Conservation (phyloP, 2,113 vertebrate species). For the Clupea harengus region DNA sequence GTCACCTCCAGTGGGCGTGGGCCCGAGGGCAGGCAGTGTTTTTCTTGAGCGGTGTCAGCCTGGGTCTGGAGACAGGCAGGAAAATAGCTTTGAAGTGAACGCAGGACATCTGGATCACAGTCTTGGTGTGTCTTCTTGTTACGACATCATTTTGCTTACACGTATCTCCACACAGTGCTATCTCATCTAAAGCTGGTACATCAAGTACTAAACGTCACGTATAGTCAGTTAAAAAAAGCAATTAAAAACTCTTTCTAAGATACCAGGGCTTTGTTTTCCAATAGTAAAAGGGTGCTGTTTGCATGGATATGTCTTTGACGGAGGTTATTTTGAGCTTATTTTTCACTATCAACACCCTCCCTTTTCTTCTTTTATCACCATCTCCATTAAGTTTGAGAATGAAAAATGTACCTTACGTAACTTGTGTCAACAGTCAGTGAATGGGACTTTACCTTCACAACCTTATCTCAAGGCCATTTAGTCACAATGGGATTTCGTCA, state of each 20-base stretch:
- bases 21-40: constrained; percentile 31
- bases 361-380: neutral
- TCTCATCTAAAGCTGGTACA: neutral
- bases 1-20: constrained; percentile 55
- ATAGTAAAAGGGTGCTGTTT: neutral
- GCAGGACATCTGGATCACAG: neutral
- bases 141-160: neutral
- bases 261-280: neutral
- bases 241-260: neutral
- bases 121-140: neutral
- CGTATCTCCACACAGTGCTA: neutral
- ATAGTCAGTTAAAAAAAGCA: neutral
- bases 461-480: neutral
- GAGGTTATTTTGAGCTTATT: neutral
- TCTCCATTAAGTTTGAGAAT: neutral
- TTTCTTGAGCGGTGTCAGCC: constrained; percentile 39
- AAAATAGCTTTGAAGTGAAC: neutral
- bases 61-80: constrained; percentile 21
- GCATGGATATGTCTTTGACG: neutral
- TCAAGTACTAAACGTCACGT: neutral
- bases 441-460: neutral
- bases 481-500: neutral
- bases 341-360: neutral
- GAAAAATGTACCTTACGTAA: neutral
- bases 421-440: neutral